Conservation (phyloP, 2,888 invertebrate genomes). For the Idaea biselata region DNA sequence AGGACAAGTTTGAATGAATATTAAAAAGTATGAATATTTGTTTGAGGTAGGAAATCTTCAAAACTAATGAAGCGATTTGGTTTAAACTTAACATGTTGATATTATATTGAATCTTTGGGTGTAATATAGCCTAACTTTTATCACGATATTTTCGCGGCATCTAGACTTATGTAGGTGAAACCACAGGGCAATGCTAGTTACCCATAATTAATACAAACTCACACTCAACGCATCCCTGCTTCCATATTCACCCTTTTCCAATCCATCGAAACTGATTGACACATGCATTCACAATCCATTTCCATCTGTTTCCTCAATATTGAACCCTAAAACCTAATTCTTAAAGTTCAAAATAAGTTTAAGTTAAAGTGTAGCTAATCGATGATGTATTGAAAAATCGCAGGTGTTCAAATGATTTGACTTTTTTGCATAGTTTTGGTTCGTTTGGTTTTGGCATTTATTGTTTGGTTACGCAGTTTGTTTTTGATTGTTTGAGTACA, state of each 20-base stretch:
- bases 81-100: no score
- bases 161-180: no score
- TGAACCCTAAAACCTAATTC: neutral
- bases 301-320: neutral
- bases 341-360: neutral
- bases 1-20: no score
- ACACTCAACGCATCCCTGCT: conserved; percentile 14
- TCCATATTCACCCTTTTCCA: conserved; percentile 40
- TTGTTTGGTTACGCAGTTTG: neutral
- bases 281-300: conserved; percentile 27
- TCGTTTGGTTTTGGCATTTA: neutral
- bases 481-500: neutral
- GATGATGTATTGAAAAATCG: conserved; percentile 68
- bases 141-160: no score
- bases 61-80: no score
- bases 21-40: no score
- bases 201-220: neutral
- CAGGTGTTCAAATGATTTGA: conserved; percentile 75
- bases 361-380: conserved; percentile 50
- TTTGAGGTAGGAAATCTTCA: no score
- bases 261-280: conserved; percentile 31
- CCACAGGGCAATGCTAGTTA: no score
- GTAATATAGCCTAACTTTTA: no score
- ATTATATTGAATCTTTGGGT: no score
- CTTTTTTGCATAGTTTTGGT: conserved; percentile 42